These are phyloP conservation scores for Bedellia somnulentella DNA, from an alignment of 2,888 invertebrate genomes.

Conservation along the genomic window DNA sequence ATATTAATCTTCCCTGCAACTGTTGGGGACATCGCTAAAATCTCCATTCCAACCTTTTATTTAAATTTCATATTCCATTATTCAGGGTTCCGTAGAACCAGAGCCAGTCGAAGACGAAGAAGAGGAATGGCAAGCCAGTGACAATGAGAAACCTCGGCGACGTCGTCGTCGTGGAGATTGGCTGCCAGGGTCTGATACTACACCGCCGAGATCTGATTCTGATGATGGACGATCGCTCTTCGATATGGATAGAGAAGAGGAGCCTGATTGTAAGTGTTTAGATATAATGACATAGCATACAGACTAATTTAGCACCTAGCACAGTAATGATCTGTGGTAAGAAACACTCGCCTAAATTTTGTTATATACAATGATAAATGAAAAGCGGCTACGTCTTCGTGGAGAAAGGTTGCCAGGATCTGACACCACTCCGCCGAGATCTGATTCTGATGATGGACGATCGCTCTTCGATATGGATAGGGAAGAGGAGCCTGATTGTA, in stretches of 20 bases:
- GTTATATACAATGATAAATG: no score
- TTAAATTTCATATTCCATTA: no score
- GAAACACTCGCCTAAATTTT: no score
- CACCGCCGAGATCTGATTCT: conserved; percentile 36
- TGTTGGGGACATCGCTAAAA: no score
- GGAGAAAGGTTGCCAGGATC: conserved; percentile 19
- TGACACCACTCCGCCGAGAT: conserved; percentile 36
- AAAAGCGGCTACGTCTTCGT: conserved; percentile 25
- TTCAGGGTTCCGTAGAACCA: no score
- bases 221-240: conserved; percentile 46
- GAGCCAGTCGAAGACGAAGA: conserved; percentile 29
- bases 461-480: conserved; percentile 38
- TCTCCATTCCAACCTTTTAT: no score
- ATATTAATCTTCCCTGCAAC: no score
- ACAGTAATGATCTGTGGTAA: no score
- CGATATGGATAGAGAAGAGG: conserved; percentile 20
- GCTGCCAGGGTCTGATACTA: conserved; percentile 30
- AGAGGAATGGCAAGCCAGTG: conserved; percentile 41
- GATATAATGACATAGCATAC: neutral
- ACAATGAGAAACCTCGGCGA: no score
- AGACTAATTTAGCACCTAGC: neutral
- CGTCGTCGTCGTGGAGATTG: conserved; percentile 16
- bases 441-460: conserved; percentile 42
- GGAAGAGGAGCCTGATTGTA: conserved; percentile 29
- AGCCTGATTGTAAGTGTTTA: conserved; percentile 30